Evolutionary conservation across 2,888 invertebrate species (phyloP).

Genomic region (Geophilus truncorum): DNA sequence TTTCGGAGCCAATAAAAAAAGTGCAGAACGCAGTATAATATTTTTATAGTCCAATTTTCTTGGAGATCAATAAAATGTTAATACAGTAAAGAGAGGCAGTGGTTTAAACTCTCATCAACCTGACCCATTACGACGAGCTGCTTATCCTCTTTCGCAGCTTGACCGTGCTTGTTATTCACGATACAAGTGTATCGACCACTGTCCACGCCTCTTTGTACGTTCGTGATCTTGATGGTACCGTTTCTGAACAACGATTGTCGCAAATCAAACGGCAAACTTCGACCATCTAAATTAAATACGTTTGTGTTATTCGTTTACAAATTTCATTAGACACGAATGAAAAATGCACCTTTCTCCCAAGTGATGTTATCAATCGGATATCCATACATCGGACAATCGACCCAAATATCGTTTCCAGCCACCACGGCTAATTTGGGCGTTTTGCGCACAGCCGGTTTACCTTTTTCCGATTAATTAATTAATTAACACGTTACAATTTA

Average conservation of each 20-base stretch:
- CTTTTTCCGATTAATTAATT: too few relatives aligned
- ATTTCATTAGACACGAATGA: not conserved
- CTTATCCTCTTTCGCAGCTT: slow-evolving; percentile 67
- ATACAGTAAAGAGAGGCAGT: slow-evolving; percentile 27
- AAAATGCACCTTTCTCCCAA: slow-evolving; percentile 74
- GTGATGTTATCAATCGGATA: slow-evolving; percentile 88
- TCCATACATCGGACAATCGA: slow-evolving; percentile 84
- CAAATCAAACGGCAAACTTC: slow-evolving; percentile 84
- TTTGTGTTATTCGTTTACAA: not conserved
- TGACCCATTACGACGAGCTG: slow-evolving; percentile 33
- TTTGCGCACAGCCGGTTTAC: slow-evolving; percentile 70
- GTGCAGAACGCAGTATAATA: not conserved
- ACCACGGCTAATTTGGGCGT: slow-evolving; percentile 93
- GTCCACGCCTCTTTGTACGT: slow-evolving; percentile 85
- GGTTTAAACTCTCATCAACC: slow-evolving; percentile 18
- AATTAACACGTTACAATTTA: too few relatives aligned
- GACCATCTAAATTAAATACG: slow-evolving; percentile 56
- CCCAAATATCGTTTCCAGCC: slow-evolving; percentile 79
- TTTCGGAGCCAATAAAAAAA: not conserved
- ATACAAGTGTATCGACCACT: slow-evolving; percentile 93
- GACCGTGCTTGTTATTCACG: slow-evolving; percentile 84
- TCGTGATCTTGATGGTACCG: slow-evolving; percentile 87
- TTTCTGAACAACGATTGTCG: slow-evolving; percentile 91
- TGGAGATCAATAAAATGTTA: not conserved
- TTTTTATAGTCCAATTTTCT: not conserved